Evolutionary conservation across 2,888 invertebrate species (phyloP).

Genomic region (Steromphala cineraria): DNA sequence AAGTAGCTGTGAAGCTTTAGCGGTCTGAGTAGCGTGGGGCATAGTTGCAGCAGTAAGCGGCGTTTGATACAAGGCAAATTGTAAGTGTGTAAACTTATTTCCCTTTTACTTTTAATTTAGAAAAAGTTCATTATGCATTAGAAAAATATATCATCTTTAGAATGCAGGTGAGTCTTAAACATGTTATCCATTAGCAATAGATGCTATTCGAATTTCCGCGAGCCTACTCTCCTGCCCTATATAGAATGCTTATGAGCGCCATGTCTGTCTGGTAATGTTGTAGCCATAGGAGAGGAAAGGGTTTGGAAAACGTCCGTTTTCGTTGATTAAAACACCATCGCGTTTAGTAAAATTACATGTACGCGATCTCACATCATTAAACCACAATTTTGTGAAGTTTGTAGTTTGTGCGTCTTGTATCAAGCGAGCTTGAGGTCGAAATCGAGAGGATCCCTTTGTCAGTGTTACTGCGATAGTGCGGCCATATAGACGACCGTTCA

Average conservation of each 20-base stretch:
- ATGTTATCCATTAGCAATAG: constrained; percentile 5
- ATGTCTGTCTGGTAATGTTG: constrained; percentile 31
- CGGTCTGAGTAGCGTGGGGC: constrained; percentile 28
- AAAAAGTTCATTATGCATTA: constrained; percentile 40
- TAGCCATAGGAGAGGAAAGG: constrained; percentile 1
- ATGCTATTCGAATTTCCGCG: constrained; percentile 16
- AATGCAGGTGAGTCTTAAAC: constrained; percentile 33
- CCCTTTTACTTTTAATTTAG: constrained; percentile 2
- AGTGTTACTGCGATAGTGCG: constrained; percentile 3
- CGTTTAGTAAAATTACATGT: background rate
- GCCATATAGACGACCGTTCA: constrained; percentile 26
- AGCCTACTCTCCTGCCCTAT: constrained; percentile 24
- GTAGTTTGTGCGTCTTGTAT: background rate
- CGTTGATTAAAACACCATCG: background rate
- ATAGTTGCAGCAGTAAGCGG: constrained; percentile 10
- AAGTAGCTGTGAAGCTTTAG: constrained; percentile 6
- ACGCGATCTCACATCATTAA: constrained; percentile 11
- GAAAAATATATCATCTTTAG: constrained; percentile 33
- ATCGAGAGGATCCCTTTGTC: constrained; percentile 11
- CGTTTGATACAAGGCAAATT: constrained; percentile 3
- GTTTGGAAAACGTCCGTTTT: background rate
- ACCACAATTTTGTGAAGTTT: background rate
- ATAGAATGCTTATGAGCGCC: constrained; percentile 33
- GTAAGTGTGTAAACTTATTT: constrained; percentile 17
- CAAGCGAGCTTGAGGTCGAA: background rate